A percentile compares a stretch with the other conserved stretches of the same genome.
These are phyloP conservation scores for Siphlonurus alternatus DNA, from an alignment of 2,888 invertebrate genomes.

Conservation along the genomic window DNA sequence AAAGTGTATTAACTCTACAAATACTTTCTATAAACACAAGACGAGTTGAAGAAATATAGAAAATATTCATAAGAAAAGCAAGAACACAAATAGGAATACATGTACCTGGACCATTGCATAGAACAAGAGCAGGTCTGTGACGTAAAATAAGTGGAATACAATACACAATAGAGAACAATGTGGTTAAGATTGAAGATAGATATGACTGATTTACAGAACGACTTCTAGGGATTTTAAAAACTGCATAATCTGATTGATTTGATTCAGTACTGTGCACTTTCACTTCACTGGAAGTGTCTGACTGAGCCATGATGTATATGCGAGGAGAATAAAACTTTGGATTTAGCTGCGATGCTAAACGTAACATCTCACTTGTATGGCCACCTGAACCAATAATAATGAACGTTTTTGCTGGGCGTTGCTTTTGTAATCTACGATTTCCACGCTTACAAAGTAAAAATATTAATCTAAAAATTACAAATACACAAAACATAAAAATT, in stretches of 20 bases:
- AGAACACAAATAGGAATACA: slow-evolving; percentile 81
- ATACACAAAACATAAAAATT: not conserved
- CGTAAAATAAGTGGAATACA: slow-evolving; percentile 50
- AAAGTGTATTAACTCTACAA: slow-evolving; percentile 78
- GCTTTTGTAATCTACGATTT: not conserved
- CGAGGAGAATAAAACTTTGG: slow-evolving; percentile 50
- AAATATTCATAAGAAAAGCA: slow-evolving; percentile 52
- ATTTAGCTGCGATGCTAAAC: slow-evolving; percentile 46
- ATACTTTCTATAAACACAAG: slow-evolving; percentile 91
- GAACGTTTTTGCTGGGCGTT: slow-evolving; percentile 26
- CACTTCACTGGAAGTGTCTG: slow-evolving; percentile 54
- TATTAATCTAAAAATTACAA: not conserved
- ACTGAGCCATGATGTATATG: slow-evolving; percentile 58
- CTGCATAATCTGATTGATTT: slow-evolving; percentile 25
- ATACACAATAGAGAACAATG: slow-evolving; percentile 48
- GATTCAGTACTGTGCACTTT: slow-evolving; percentile 38
- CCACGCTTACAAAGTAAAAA: not conserved
- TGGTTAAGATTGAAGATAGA: slow-evolving; percentile 58
- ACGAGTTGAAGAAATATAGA: slow-evolving; percentile 45
- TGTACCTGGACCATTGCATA: slow-evolving; percentile 94
- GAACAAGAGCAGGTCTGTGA: slow-evolving; percentile 59
- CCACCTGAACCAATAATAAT: slow-evolving; percentile 69
- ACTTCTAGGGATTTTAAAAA: slow-evolving; percentile 59
- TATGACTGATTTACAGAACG: slow-evolving; percentile 79
- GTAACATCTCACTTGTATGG: slow-evolving; percentile 89